Evolutionary conservation across 1,140 invertebrate genomes (phyloP), one percentile per base, ranked within the genome.

Genomic region (Heterodera carotae): DNA sequence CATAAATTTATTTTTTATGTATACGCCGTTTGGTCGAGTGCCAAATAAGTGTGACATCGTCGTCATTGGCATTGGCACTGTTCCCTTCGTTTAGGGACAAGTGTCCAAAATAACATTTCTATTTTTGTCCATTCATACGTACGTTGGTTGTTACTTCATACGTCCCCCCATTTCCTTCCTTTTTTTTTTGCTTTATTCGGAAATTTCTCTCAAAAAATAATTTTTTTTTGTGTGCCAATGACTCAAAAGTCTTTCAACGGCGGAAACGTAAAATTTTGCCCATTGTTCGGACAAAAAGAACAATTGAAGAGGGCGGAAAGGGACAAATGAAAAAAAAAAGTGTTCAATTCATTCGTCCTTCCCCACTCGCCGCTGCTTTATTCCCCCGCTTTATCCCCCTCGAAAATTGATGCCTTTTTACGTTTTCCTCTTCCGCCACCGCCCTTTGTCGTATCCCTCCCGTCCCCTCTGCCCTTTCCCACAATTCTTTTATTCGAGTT

Each of bases 401-500:
- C 25, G 48, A 69, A 69, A 69, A 69, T 25, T 69, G 48, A 43
- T 27, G 36, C 48, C 29, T 15, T 34, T 29, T 31, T 43, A 43
- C 39, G 39, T 43, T 69, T 69, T 12, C 1, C 31, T 2, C 27
- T 15, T 12, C 48, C 48, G 68, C 31, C 48, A 34, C n/a, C 39
- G 18, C 27, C n/a, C 22, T 34, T 68, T 34, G 18, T 18, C 15
- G n/a, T n/a, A n/a, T n/a, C n/a, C n/a, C n/a, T n/a, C 33, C 33
- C 39, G 12, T 34, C 68, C 68, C 25, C 27, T 10, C n/a, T 69
- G 25, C 27, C 48, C 25, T 69, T 53, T 29, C 36, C 68, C 31
- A 7, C 68, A 69, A 69, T 69, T n/a, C 25, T 31, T n/a, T 69
- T 69, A 29, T 69, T 69, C n/a, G 15, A 33, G 29, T 43, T 39